phyloP scores from a whole-genome alignment of 2,797 vertebrate genomes.

The Periophthalmus magnuspinnatus region DNA sequence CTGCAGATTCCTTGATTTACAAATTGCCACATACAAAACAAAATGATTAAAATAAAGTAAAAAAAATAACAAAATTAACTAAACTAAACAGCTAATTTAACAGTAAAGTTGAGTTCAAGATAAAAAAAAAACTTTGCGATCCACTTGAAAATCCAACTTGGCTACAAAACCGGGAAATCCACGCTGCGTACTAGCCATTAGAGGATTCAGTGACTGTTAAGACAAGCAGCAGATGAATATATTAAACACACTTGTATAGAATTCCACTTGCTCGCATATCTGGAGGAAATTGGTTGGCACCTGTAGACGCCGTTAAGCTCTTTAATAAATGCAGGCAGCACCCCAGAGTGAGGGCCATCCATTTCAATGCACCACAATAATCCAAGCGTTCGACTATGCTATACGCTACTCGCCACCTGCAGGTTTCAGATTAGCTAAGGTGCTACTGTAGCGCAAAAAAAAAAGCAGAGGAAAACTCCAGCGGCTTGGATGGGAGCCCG shows the following conservation, averaged over 20 bases:
- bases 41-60: too few relatives aligned
- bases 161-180: background rate
- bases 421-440: conserved; percentile 43
- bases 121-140: too few relatives aligned
- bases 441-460: conserved; percentile 34
- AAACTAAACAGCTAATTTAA: too few relatives aligned
- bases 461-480: conserved; percentile 26
- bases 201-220: conserved; percentile 3
- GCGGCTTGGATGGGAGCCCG: conserved; percentile 37
- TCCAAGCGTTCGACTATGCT: conserved; percentile 35
- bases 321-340: conserved; percentile 34
- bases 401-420: conserved; percentile 34
- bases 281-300: conserved; percentile 21
- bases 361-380: conserved; percentile 52
- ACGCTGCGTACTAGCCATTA: background rate
- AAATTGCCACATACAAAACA: too few relatives aligned
- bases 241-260: conserved; percentile 9
- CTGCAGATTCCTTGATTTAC: too few relatives aligned
- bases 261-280: conserved; percentile 11
- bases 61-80: too few relatives aligned
- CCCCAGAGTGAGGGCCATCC: conserved; percentile 25
- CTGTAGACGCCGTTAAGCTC: conserved; percentile 34
- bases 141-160: background rate
- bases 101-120: too few relatives aligned
- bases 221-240: conserved; percentile 12